A percentile compares a stretch with the other conserved stretches of the same genome.
These are phyloP conservation scores for Drosophila sproati DNA, from an alignment of 1,140 invertebrate genomes.

Conservation along the genomic window DNA sequence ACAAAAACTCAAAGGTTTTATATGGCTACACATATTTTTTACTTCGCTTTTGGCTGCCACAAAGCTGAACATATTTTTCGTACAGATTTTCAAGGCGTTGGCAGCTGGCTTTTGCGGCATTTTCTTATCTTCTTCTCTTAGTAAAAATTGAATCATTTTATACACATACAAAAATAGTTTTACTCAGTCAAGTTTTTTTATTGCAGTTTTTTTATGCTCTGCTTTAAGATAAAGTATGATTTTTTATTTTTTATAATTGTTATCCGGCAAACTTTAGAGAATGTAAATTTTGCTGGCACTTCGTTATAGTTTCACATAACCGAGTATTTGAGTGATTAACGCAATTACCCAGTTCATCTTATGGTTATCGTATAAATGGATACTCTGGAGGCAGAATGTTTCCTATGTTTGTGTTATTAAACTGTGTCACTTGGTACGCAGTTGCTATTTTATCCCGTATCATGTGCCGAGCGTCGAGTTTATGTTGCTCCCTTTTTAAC, in stretches of 20 bases:
- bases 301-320: not conserved
- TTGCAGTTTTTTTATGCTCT: not conserved
- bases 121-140: not conserved
- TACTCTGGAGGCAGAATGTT: not conserved
- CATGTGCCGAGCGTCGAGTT: not conserved
- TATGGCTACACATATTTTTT: slow-evolving; percentile 10
- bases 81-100: slow-evolving; percentile 40
- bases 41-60: not conserved
- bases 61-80: slow-evolving; percentile 35
- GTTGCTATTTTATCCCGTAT: not conserved
- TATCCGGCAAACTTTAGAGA: not conserved
- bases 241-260: not conserved
- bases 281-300: not conserved
- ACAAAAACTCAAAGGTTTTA: slow-evolving; percentile 13
- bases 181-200: not conserved
- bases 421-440: not conserved
- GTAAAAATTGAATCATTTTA: slow-evolving; percentile 33
- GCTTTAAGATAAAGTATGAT: not conserved
- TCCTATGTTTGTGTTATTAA: slow-evolving; percentile 4
- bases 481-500: slow-evolving; percentile 6
- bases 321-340: slow-evolving; percentile 65
- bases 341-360: slow-evolving; percentile 54
- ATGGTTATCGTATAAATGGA: slow-evolving; percentile 9
- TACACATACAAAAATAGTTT: slow-evolving; percentile 24
- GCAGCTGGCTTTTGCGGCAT: slow-evolving; percentile 33